phyloP scores from a whole-genome alignment of 2,888 invertebrate species.

The Anodontia alba region DNA sequence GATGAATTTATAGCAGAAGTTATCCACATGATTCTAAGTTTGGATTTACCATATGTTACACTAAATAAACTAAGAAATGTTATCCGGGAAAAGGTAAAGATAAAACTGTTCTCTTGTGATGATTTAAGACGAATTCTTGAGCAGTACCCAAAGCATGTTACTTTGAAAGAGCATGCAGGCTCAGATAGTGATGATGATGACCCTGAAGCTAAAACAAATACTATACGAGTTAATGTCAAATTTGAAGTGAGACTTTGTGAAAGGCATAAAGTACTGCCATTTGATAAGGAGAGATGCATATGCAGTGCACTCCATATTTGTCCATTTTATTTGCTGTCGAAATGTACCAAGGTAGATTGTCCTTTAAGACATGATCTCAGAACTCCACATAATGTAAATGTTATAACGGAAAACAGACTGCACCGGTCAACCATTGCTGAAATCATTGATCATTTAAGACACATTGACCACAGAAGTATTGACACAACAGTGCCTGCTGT shows the following conservation, averaged over 20 bases:
- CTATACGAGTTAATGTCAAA: constrained; percentile 43
- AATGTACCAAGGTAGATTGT: constrained; percentile 39
- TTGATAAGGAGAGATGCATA: constrained; percentile 44
- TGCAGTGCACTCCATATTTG: constrained; percentile 55
- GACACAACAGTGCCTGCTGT: constrained; percentile 52
- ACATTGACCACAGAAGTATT: constrained; percentile 41
- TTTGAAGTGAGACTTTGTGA: constrained; percentile 52
- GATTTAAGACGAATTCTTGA: constrained; percentile 55
- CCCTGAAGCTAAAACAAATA: constrained; percentile 26
- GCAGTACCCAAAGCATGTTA: constrained; percentile 50
- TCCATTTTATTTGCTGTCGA: constrained; percentile 51
- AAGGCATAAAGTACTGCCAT: constrained; percentile 55
- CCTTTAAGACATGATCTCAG: constrained; percentile 59
- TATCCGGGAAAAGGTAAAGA: constrained; percentile 48
- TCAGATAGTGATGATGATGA: constrained; percentile 52
- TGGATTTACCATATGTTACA: constrained; percentile 57
- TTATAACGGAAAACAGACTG: constrained; percentile 41
- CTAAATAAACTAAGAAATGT: constrained; percentile 48
- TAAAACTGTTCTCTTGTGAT: constrained; percentile 36
- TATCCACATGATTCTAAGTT: constrained; percentile 42
- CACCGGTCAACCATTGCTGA: constrained; percentile 52
- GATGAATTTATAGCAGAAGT: constrained; percentile 59
- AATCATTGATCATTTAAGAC: constrained; percentile 37
- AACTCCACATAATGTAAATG: constrained; percentile 50
- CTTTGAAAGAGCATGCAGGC: constrained; percentile 37